Evolutionary conservation across 2,888 invertebrate genomes (phyloP), one percentile per base, ranked within the genome.

Genomic region (Anthophora plumipes): DNA sequence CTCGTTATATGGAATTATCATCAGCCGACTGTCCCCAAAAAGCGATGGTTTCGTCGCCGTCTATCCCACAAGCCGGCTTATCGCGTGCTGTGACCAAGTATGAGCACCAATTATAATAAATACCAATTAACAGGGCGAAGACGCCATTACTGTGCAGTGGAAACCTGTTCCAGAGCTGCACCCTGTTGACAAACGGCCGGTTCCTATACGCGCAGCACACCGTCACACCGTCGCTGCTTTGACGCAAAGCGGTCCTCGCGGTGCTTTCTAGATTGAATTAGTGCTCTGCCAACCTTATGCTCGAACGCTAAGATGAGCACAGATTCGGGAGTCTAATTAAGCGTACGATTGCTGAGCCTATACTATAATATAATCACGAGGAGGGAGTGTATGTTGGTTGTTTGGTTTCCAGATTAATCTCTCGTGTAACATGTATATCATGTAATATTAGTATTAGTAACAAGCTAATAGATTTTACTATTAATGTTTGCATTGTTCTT

Each of bases 101-200:
- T 88, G 86, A 88, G 89, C 90, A 90, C 92, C 92, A 92, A 93
- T 93, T 92, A 93, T 93, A 92, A 92, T 92, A 93, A 93, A 93
- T 92, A 93, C 91, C 92, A 93, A 93, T 93, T 93, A 93, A 92
- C 90, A 90, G 90, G 90, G 84, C 88, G 86, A 89, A 84, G 90
- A 90, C 89, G 89, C 89, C 90, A 90, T 90, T 90, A 87, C 77
- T 46, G 78, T 74, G 84, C 66, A 73, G 81, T 78, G 71, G 55
- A 86, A 83, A 86, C 84, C 88, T 79, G 84, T 87, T 89, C 77
- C 75, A 64, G 61, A 61, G 39, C 77, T 76, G 72, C 61, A 70
- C 75, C 79, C 75, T 64, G 73, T 84, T 77, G 87, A 87, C 77
- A 82, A 86, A 84, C 85, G 84, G 76, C 67, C 73, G 71, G 73